These are phyloP conservation scores for Pampusana beccarii DNA, from an alignment of 2,113 vertebrate species.

Conservation along the genomic window DNA sequence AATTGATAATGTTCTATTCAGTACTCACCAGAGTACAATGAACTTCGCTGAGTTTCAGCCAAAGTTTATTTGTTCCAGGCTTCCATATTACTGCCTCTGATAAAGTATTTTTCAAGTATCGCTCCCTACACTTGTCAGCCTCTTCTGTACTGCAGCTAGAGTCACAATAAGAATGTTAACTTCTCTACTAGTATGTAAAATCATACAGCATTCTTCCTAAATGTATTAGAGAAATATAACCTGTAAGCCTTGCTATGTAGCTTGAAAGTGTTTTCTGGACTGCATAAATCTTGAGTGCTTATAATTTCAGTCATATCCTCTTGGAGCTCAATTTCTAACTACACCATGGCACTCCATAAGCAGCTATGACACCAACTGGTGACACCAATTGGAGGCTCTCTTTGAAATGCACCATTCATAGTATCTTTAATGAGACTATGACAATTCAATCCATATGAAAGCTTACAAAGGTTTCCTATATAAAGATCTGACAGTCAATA, in stretches of 20 bases:
- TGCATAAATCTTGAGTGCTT: not conserved
- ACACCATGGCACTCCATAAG: not conserved
- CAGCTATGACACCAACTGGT: not conserved
- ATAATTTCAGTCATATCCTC: not conserved
- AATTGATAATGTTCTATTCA: too few relatives aligned
- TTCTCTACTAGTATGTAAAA: not conserved
- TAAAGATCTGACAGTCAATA: not conserved
- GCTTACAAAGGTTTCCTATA: not conserved
- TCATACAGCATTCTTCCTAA: not conserved
- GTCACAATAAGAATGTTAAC: not conserved
- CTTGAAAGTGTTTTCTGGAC: not conserved
- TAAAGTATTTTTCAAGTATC: not conserved
- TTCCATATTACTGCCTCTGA: not conserved
- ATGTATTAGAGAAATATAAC: not conserved
- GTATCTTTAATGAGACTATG: not conserved
- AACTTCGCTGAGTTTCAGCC: not conserved
- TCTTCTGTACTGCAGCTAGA: not conserved
- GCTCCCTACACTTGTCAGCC: not conserved
- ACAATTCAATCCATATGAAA: not conserved
- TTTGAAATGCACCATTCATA: not conserved
- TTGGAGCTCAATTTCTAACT: not conserved
- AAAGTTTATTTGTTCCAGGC: not conserved
- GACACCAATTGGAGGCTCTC: not conserved
- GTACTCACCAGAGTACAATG: not conserved
- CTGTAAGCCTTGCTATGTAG: not conserved